These are phyloP conservation scores for Hydrocynus forskahlii DNA, from an alignment of 2,797 vertebrate genomes.

Conservation along the genomic window DNA sequence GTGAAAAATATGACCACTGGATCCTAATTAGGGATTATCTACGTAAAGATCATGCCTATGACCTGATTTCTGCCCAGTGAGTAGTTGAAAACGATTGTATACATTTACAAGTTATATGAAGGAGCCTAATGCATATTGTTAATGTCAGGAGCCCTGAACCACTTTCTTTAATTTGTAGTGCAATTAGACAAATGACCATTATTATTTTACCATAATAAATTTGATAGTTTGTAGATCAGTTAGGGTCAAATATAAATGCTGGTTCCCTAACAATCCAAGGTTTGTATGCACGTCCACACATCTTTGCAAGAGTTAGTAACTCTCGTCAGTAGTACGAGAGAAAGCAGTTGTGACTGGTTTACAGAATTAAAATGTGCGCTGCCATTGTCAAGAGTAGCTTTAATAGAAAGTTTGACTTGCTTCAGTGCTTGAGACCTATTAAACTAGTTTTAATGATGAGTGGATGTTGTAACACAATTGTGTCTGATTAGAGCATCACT, in stretches of 20 bases:
- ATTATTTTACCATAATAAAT: too few relatives aligned
- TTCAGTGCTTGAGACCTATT: background rate
- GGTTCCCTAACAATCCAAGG: background rate
- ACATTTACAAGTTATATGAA: too few relatives aligned
- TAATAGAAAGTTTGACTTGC: background rate
- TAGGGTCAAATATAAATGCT: background rate
- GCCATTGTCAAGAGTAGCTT: background rate
- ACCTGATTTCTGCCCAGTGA: too few relatives aligned
- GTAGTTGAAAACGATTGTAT: too few relatives aligned
- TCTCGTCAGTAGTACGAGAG: background rate
- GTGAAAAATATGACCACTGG: too few relatives aligned
- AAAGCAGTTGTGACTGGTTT: background rate
- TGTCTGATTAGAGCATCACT: background rate
- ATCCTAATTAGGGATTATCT: too few relatives aligned
- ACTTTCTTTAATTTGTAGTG: too few relatives aligned
- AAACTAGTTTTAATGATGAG: constrained; percentile 15
- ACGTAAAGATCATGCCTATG: too few relatives aligned
- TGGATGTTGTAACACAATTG: constrained; percentile 3
- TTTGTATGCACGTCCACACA: background rate
- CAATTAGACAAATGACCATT: too few relatives aligned
- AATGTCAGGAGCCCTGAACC: too few relatives aligned
- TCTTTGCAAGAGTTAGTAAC: background rate
- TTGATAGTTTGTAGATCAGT: background rate
- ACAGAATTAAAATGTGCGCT: background rate
- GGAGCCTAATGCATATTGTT: too few relatives aligned